A percentile compares a stretch with the other conserved stretches of the same genome.
Evolutionary conservation across 2,113 vertebrate species (phyloP).

Genomic region (Phrynosoma blainvillii): DNA sequence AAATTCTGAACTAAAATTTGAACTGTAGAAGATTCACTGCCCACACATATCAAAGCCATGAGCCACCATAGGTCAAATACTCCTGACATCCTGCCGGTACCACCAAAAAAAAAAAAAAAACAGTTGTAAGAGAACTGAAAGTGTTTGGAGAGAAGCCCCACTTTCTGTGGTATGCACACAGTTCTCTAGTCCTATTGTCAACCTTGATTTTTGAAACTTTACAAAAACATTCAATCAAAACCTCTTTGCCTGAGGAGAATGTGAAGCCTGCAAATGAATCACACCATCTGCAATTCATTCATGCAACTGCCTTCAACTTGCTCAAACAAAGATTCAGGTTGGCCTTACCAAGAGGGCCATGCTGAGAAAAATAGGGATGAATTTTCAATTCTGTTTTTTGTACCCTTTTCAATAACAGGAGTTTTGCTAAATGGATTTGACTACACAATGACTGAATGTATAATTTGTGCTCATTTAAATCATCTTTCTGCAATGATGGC

Average conservation of each 20-base stretch:
- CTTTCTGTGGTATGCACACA: not conserved
- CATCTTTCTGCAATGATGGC: not conserved
- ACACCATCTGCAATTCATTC: not conserved
- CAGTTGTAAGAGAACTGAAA: not conserved
- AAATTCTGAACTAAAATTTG: too few relatives aligned
- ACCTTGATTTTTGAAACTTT: not conserved
- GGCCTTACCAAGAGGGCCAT: not conserved
- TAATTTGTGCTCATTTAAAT: slow-evolving; percentile 22
- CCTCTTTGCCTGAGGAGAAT: not conserved
- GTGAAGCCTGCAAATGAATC: not conserved
- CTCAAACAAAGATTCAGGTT: not conserved
- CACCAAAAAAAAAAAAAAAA: not conserved
- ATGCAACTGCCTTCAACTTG: not conserved
- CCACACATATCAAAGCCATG: too few relatives aligned
- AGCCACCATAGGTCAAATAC: not conserved
- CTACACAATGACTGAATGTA: not conserved
- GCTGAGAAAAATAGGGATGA: not conserved
- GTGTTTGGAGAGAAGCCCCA: not conserved
- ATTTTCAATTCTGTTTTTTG: not conserved
- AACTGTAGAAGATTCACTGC: too few relatives aligned
- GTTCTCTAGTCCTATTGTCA: not conserved
- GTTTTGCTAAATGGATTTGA: slow-evolving; percentile 1
- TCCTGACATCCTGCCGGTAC: not conserved
- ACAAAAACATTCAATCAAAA: not conserved
- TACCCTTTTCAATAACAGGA: not conserved